Percentiles rank a stretch among this genome's conserved stretches.
Conservation (phyloP, 1,140 invertebrate species). For the Drosophila pachea region DNA sequence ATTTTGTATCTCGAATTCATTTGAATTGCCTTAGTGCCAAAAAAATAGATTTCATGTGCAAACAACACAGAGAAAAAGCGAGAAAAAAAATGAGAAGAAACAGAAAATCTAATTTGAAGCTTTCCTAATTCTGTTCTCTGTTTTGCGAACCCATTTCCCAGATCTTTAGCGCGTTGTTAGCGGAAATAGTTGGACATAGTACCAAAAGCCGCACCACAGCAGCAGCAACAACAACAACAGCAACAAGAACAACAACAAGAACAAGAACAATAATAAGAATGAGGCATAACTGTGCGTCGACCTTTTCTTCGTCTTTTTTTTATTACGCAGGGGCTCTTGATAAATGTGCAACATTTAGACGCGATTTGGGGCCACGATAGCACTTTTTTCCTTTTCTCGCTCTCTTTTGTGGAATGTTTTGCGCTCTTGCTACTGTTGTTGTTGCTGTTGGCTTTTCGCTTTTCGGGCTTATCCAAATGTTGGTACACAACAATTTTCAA, state of each 20-base stretch:
- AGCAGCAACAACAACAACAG: conserved; percentile 43
- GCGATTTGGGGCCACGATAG: conserved; percentile 76
- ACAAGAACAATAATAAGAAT: conserved; percentile 66
- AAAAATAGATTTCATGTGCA: conserved; percentile 64
- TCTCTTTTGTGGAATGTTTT: conserved; percentile 10
- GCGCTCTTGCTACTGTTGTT: background rate
- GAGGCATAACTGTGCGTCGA: conserved; percentile 75
- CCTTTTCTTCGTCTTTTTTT: conserved; percentile 47
- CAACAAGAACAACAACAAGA: too few species aligned
- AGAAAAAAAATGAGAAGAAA: background rate
- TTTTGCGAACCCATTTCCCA: conserved; percentile 45
- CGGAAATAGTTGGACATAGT: conserved; percentile 65
- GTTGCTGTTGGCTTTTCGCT: conserved; percentile 36
- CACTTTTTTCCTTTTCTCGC: conserved; percentile 10
- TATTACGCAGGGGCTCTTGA: conserved; percentile 62
- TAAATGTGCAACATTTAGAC: conserved; percentile 77
- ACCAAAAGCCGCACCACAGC: too few species aligned
- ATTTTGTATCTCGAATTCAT: conserved; percentile 40
- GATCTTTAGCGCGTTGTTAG: conserved; percentile 38
- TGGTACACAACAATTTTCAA: conserved; percentile 43
- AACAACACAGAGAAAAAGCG: conserved; percentile 33
- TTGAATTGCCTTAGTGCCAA: conserved; percentile 55
- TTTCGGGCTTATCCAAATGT: conserved; percentile 38
- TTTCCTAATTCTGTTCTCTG: conserved; percentile 25
- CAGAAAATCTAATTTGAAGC: conserved; percentile 34